Conservation (phyloP, 2,797 vertebrate genomes). For the Cirrhinus molitorella region DNA sequence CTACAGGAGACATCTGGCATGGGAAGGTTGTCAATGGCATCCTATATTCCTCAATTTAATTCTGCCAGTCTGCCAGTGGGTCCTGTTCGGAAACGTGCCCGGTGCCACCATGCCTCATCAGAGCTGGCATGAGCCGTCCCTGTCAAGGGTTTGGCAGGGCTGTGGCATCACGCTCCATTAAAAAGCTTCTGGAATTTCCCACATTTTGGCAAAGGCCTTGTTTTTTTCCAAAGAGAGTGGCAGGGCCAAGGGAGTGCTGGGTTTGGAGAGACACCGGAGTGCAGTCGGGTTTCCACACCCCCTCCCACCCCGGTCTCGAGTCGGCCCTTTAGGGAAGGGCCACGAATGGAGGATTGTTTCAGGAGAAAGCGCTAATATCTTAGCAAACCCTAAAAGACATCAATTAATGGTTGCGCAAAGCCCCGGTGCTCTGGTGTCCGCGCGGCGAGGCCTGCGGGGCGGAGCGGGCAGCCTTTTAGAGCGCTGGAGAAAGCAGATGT, state of each 20-base stretch:
- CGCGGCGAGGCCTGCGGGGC: slow-evolving; percentile 59
- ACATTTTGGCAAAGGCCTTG: slow-evolving; percentile 51
- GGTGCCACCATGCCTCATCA: slow-evolving; percentile 69
- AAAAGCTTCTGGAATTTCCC: slow-evolving; percentile 63
- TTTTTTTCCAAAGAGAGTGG: slow-evolving; percentile 51
- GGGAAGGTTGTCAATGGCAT: slow-evolving; percentile 78
- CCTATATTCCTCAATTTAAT: slow-evolving; percentile 79
- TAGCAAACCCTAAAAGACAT: slow-evolving; percentile 70
- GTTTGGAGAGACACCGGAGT: slow-evolving; percentile 45
- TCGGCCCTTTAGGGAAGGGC: slow-evolving; percentile 47
- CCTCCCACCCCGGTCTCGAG: slow-evolving; percentile 27
- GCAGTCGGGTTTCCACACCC: slow-evolving; percentile 33
- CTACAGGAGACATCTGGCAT: slow-evolving; percentile 77
- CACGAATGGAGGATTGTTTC: slow-evolving; percentile 60
- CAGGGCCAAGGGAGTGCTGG: slow-evolving; percentile 42
- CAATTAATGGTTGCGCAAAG: slow-evolving; percentile 70
- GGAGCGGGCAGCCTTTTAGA: slow-evolving; percentile 73
- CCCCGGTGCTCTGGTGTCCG: slow-evolving; percentile 62
- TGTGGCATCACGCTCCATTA: slow-evolving; percentile 55
- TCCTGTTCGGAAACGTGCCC: slow-evolving; percentile 65
- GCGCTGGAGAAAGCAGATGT: slow-evolving; percentile 76
- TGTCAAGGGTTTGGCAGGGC: slow-evolving; percentile 72
- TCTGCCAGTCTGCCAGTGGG: slow-evolving; percentile 70
- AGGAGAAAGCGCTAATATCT: slow-evolving; percentile 64
- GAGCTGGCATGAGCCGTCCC: slow-evolving; percentile 61